Evolutionary conservation across 2,888 invertebrate genomes (phyloP).

Genomic region (Cryptosula pallasiana): DNA sequence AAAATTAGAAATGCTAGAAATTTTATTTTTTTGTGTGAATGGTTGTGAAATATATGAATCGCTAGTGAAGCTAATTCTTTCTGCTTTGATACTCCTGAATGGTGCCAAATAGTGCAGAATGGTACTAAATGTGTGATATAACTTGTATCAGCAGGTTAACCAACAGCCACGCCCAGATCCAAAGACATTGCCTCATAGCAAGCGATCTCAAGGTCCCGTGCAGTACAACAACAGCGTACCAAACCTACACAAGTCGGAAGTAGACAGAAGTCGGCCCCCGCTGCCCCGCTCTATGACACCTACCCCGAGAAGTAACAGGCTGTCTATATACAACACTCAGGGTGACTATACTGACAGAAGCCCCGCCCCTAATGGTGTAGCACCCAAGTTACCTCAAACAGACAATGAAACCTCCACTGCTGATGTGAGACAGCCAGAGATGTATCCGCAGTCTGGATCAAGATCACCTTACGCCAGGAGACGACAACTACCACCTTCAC

Average conservation of each 20-base stretch:
- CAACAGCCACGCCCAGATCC: background rate
- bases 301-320: background rate
- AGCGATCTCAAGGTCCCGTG: background rate
- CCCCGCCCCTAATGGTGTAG: background rate
- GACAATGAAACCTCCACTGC: background rate
- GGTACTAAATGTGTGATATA: too few relatives aligned
- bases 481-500: background rate
- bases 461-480: background rate
- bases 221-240: background rate
- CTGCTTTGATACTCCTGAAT: too few relatives aligned
- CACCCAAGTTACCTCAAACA: background rate
- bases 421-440: background rate
- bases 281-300: conserved; percentile 7
- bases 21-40: too few relatives aligned
- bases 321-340: background rate
- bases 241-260: background rate
- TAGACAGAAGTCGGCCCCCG: background rate
- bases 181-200: background rate
- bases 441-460: background rate
- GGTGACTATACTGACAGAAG: background rate
- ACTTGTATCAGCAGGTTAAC: background rate
- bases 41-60: too few relatives aligned
- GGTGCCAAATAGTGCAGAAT: too few relatives aligned
- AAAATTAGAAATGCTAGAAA: too few relatives aligned
- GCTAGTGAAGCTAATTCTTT: too few relatives aligned